These are phyloP conservation scores for Apotomis turbidana DNA, from an alignment of 2,888 invertebrate species.

Conservation along the genomic window DNA sequence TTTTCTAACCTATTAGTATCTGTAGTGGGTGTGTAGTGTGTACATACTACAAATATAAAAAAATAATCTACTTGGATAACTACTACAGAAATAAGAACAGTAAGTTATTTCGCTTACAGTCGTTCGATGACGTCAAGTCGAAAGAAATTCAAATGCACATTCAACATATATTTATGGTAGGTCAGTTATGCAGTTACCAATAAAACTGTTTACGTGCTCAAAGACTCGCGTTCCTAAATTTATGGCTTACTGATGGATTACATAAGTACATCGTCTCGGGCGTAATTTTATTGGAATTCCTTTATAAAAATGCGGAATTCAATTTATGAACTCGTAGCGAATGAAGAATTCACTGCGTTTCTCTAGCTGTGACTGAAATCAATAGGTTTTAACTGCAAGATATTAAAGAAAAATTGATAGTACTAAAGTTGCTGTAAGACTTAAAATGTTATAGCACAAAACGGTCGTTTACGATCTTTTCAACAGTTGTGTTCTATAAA, in stretches of 20 bases:
- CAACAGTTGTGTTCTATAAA: slow-evolving; percentile 1
- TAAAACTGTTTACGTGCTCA: background rate
- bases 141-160: no score
- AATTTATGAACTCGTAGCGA: slow-evolving; percentile 10
- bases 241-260: background rate
- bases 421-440: background rate
- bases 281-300: slow-evolving; percentile 19
- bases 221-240: slow-evolving; percentile 10
- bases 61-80: no score
- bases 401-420: background rate
- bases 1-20: no score
- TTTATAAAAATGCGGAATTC: slow-evolving; percentile 31
- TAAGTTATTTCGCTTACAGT: background rate
- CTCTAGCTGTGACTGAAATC: background rate
- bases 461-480: background rate
- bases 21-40: no score
- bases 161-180: background rate
- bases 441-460: background rate
- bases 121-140: no score
- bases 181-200: slow-evolving; percentile 16
- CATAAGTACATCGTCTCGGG: slow-evolving; percentile 4
- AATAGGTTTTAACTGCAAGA: background rate
- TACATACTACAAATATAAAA: no score
- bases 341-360: slow-evolving; percentile 19
- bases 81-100: background rate